Evolutionary conservation across 2,888 invertebrate species (phyloP).

Genomic region (Cheilosia impressa): DNA sequence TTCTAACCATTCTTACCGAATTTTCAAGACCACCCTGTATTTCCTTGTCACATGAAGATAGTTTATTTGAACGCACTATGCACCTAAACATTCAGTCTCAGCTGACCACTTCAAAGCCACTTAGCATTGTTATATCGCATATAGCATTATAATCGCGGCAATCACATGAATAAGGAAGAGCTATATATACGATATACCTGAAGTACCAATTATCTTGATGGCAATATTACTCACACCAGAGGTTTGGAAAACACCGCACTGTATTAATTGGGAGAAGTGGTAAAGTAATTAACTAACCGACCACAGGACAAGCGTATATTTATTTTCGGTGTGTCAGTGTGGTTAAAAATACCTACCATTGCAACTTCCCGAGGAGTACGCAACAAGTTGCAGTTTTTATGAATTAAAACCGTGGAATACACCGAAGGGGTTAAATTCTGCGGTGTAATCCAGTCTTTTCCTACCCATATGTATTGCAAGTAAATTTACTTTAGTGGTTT

Average conservation of each 20-base stretch:
- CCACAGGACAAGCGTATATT: slow-evolving; percentile 19
- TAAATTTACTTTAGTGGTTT: not conserved
- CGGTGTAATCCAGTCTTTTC: not conserved
- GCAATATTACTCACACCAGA: not conserved
- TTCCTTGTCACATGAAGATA: too few species aligned
- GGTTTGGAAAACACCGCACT: not conserved
- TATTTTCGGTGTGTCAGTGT: slow-evolving; percentile 9
- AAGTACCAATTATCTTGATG: slow-evolving; percentile 21
- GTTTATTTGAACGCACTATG: too few species aligned
- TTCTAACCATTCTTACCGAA: too few species aligned
- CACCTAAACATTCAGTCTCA: too few species aligned
- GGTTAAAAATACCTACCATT: not conserved
- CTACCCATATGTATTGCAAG: not conserved
- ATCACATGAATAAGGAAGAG: too few species aligned
- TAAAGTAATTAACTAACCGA: slow-evolving; percentile 27
- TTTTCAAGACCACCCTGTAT: too few species aligned
- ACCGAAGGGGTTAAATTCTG: not conserved
- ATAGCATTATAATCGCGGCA: too few species aligned
- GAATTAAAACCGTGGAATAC: not conserved
- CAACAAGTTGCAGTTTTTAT: slow-evolving; percentile 7
- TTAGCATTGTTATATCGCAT: too few species aligned
- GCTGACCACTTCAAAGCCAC: too few species aligned
- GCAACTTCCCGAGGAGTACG: not conserved
- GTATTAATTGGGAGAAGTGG: not conserved
- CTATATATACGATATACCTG: not conserved